These are phyloP conservation scores for Orchestes rusci DNA, from an alignment of 2,888 invertebrate genomes.

Conservation along the genomic window DNA sequence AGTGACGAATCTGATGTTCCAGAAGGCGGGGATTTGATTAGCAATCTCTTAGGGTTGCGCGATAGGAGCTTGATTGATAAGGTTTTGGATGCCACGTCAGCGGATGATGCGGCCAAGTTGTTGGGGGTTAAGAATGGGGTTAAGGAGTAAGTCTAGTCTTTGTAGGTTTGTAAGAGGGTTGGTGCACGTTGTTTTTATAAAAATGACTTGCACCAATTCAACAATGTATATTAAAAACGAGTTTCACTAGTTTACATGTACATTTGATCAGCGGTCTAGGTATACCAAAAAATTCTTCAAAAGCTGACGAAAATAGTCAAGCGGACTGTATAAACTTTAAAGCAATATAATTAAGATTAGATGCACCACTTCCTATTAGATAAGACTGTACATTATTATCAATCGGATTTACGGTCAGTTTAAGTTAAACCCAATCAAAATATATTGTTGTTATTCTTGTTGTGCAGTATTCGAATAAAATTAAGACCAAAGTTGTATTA, in stretches of 20 bases:
- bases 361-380: too few relatives aligned
- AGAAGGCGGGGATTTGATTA: constrained; percentile 71
- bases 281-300: constrained; percentile 40
- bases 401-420: background rate
- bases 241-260: constrained; percentile 37
- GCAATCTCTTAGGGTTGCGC: constrained; percentile 80
- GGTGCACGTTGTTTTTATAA: constrained; percentile 1
- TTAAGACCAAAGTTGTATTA: too few relatives aligned
- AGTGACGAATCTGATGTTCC: constrained; percentile 45
- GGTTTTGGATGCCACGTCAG: constrained; percentile 71
- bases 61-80: constrained; percentile 81
- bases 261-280: constrained; percentile 40
- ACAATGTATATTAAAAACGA: constrained; percentile 4
- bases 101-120: constrained; percentile 80
- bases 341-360: background rate
- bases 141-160: constrained; percentile 34
- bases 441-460: background rate
- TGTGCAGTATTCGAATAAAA: background rate
- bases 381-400: too few relatives aligned
- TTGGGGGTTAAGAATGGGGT: constrained; percentile 63
- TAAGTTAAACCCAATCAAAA: background rate
- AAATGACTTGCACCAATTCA: constrained; percentile 10
- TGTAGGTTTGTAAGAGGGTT: too few relatives aligned
- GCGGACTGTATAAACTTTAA: background rate
- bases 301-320: constrained; percentile 5